Conservation (phyloP, 1,140 invertebrate species). For the Hyles euphorbiae region DNA sequence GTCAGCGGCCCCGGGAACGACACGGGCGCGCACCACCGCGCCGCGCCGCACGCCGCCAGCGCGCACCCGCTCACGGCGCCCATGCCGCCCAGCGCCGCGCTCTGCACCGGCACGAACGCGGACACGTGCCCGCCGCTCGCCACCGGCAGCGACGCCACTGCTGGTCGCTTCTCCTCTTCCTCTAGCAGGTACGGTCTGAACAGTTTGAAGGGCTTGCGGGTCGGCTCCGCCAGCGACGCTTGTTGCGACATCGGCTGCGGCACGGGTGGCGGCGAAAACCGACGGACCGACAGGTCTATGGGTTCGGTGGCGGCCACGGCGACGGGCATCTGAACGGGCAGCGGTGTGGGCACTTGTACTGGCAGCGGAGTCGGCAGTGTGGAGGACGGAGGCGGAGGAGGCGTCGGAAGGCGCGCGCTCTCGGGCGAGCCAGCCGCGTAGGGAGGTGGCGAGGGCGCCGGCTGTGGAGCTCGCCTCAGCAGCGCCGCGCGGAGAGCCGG, state of each 20-base stretch:
- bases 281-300: conserved; percentile 74
- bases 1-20: conserved; percentile 32
- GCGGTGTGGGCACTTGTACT: conserved; percentile 34
- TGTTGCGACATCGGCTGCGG: conserved; percentile 30
- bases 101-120: conserved; percentile 60
- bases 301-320: conserved; percentile 54
- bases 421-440: conserved; percentile 60
- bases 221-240: conserved; percentile 32
- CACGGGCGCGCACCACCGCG: conserved; percentile 45
- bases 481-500: conserved; percentile 82
- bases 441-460: conserved; percentile 57
- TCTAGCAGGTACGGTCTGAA: conserved; percentile 78
- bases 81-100: conserved; percentile 27
- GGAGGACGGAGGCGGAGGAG: conserved; percentile 43
- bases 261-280: conserved; percentile 46
- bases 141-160: conserved; percentile 49
- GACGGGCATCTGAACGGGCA: conserved; percentile 39
- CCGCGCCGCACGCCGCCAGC: conserved; percentile 42
- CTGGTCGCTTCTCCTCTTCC: conserved; percentile 46
- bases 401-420: conserved; percentile 58
- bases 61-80: conserved; percentile 30
- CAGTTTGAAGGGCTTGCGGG: conserved; percentile 75
- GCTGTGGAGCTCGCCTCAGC: conserved; percentile 63
- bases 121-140: conserved; percentile 49
- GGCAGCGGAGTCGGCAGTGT: conserved; percentile 51